phyloP scores from a whole-genome alignment of 2,113 vertebrate genomes.

The Paradoxurus hermaphroditus region DNA sequence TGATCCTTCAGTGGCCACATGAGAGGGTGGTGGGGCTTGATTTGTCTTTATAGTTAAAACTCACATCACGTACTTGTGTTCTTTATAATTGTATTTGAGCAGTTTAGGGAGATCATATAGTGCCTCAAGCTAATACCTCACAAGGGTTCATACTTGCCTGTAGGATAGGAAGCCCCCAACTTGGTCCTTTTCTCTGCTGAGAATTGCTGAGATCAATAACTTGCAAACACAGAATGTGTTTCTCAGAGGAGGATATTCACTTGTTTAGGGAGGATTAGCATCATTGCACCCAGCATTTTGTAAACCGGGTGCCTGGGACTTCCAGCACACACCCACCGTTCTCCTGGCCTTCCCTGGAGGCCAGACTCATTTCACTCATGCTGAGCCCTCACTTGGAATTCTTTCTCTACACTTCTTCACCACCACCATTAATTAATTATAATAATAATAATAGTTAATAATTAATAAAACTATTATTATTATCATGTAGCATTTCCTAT shows the following conservation, averaged over 20 bases:
- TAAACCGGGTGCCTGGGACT: neutral
- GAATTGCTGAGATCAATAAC: neutral
- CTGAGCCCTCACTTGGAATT: neutral
- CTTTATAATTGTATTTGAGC: neutral
- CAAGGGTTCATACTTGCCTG: neutral
- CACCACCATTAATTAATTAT: neutral
- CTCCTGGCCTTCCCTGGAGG: neutral
- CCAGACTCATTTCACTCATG: neutral
- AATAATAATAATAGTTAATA: neutral
- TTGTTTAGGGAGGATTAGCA: neutral
- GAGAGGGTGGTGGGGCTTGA: neutral
- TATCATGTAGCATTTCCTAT: neutral
- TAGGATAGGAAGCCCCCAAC: neutral
- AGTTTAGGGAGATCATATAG: neutral
- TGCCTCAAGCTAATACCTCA: neutral
- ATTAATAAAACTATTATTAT: neutral
- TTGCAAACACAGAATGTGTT: neutral
- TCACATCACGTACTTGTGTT: neutral
- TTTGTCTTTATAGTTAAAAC: slow-evolving; percentile 41
- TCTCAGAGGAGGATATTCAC: neutral
- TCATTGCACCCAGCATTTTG: neutral
- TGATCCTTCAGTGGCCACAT: neutral
- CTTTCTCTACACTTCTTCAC: neutral
- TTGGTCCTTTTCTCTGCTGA: neutral
- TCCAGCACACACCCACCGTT: accelerated